Base-by-base conservation (phyloP, 2,888 invertebrate species). In the Drosophila birchii region DNA sequence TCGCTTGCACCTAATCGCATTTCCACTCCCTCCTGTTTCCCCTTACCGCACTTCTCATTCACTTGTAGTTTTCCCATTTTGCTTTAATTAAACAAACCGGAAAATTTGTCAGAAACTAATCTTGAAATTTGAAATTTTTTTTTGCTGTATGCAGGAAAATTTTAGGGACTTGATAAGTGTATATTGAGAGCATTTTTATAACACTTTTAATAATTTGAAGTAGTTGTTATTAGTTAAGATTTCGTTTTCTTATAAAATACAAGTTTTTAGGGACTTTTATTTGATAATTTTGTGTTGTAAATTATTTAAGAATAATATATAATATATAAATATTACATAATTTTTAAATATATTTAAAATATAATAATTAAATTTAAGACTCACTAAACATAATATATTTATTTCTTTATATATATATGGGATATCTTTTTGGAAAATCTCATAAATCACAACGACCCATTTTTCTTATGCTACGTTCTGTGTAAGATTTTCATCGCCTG, bases 401-500 rank as follows among this genome's bases (percentile, higher is more conserved):
- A 43, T 20, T 5, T 11, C 6, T 12, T 20, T 6, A 3, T 43
- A 20, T 20, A 12, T 18, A 12, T 5, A 5, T 23, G 4, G 5
- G 2, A 43, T 23, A 43, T 20, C 23, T 44, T 0, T 20, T 49
- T 34, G 5, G 23, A 56, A 34, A 41, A 34, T 43, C 32, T 11
- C 60, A 62, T 62, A 62, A 64, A 64, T 64, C 64, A 41, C n/a
- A 34, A 34, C 11, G 36, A 34, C n/a, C 63, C 34, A 62, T 26
- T 64, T 62, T 12, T 49, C 60, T 26, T 9, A 34, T 32, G 23
- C 58, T 34, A 18, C 58, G 23, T 57, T 57, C 34, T 41, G 23
- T 23, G 23, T 9, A 23, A 43, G 55, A 56, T 49, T 68, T 66
- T 68, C 55, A 56, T 68, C 68, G 68, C 69, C 69, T 68, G 68